Conservation (phyloP, 35 echinoderm and acorn worm species). For the Heliocidaris erythrogramma region DNA sequence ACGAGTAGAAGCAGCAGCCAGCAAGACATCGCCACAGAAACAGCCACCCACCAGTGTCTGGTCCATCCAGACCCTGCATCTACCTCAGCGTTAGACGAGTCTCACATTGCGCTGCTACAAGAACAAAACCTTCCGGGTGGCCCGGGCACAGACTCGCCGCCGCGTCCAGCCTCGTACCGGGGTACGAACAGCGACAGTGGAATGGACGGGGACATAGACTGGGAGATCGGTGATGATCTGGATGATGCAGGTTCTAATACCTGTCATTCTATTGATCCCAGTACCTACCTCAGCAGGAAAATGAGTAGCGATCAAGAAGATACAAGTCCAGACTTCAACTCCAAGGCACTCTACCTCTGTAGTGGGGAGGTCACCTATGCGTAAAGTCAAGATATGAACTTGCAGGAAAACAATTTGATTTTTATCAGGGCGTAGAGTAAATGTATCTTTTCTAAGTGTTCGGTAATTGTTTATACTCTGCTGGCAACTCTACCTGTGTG, state of each 20-base stretch:
- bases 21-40: neutral
- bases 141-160: neutral
- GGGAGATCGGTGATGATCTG: conserved; percentile 14
- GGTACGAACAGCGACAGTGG: conserved; percentile 40
- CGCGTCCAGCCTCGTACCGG: conserved; percentile 15
- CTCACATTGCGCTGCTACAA: neutral
- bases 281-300: conserved; percentile 30
- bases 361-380: conserved; percentile 6
- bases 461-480: neutral
- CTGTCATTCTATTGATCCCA: conserved; percentile 6
- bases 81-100: conserved; percentile 11
- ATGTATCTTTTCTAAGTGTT: neutral
- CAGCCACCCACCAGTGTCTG: neutral
- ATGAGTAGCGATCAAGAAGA: neutral
- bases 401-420: neutral
- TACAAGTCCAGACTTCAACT: conserved; percentile 3
- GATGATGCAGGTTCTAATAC: neutral
- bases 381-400: neutral
- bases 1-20: neutral
- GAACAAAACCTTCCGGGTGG: neutral
- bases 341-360: conserved; percentile 38
- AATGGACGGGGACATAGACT: conserved; percentile 45
- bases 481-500: neutral
- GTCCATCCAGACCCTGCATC: neutral
- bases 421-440: conserved; percentile 44